Conservation (phyloP, 2,888 invertebrate species). For the Timema podura region DNA sequence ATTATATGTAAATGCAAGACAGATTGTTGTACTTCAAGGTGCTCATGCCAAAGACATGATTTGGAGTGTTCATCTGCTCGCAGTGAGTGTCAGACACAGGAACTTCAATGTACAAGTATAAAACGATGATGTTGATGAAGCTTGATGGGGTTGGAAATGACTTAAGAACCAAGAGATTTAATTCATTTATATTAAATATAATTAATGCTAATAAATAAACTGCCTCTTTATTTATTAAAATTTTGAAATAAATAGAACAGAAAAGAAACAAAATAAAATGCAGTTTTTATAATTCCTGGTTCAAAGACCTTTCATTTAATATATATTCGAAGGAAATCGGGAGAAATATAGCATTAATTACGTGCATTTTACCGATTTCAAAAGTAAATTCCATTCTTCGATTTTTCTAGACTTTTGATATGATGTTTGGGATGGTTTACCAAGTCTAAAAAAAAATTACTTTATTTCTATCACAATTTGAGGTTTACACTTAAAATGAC, state of each 20-base stretch:
- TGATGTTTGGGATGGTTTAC: neutral
- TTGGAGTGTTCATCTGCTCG: constrained; percentile 4
- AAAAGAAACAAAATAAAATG: neutral
- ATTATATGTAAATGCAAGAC: neutral
- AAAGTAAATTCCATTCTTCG: neutral
- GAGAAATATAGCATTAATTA: neutral
- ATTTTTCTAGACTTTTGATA: neutral
- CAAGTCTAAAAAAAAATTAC: neutral
- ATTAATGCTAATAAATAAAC: neutral
- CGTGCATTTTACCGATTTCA: neutral
- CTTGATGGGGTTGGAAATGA: neutral
- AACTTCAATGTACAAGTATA: neutral
- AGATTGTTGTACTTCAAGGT: neutral
- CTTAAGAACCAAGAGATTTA: neutral
- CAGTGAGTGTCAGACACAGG: neutral
- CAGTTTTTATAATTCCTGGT: neutral
- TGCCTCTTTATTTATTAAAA: neutral
- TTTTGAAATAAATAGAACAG: neutral
- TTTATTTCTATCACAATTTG: too few species aligned
- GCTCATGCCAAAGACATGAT: neutral
- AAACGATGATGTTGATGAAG: neutral
- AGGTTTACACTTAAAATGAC: too few species aligned
- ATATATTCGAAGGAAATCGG: neutral
- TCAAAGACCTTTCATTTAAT: neutral
- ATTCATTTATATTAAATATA: neutral